Evolutionary conservation across 2,797 vertebrate genomes (phyloP).

Genomic region (Diplodus puntazzo): DNA sequence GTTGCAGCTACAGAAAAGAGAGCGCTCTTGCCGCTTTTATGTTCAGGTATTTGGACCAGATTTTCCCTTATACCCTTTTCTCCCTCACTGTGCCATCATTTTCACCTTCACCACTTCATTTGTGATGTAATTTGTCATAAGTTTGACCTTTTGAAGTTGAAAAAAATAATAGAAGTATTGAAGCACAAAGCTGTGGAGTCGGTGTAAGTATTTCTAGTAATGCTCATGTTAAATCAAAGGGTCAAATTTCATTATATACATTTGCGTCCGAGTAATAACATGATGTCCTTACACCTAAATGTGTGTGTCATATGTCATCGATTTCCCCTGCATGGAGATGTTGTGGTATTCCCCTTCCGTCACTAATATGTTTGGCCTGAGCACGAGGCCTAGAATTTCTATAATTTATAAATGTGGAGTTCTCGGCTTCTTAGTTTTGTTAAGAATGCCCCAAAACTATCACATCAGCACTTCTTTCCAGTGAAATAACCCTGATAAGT

Average conservation of each 20-base stretch:
- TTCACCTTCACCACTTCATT: conserved; percentile 12
- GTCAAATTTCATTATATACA: conserved; percentile 52
- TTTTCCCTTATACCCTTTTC: conserved; percentile 13
- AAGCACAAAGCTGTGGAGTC: background rate
- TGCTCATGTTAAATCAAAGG: conserved; percentile 37
- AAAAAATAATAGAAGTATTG: background rate
- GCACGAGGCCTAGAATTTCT: conserved; percentile 22
- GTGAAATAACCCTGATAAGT: conserved; percentile 48
- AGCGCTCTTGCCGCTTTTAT: conserved; percentile 98
- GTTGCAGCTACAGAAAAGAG: conserved; percentile 99
- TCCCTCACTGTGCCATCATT: conserved; percentile 28
- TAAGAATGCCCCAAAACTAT: conserved; percentile 26
- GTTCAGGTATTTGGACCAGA: conserved; percentile 94
- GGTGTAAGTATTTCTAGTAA: background rate
- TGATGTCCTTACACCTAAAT: conserved; percentile 6
- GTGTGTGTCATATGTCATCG: conserved; percentile 16
- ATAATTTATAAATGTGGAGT: conserved; percentile 23
- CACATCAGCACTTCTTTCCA: conserved; percentile 33
- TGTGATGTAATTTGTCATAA: conserved; percentile 22
- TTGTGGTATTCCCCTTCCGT: background rate
- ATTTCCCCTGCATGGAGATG: conserved; percentile 39
- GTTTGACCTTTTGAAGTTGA: conserved; percentile 63
- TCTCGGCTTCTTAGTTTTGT: conserved; percentile 31
- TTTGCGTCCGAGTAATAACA: conserved; percentile 11
- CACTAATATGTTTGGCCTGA: conserved; percentile 7